phyloP scores from a whole-genome alignment of 2,888 invertebrate genomes.

The Loripinus fragilis region DNA sequence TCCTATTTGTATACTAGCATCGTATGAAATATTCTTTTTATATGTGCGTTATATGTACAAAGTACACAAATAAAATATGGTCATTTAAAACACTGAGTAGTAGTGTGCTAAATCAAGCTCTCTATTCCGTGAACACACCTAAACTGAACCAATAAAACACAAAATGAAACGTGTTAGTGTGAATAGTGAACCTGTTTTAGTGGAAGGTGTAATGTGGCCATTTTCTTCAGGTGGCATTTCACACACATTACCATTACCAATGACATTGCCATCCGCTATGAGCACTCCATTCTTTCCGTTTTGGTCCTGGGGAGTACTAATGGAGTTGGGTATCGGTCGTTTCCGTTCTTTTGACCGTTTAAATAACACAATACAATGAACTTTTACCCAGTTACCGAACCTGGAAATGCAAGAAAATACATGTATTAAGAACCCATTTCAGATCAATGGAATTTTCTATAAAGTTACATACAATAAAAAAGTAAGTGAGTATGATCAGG shows the following conservation, averaged over 20 bases:
- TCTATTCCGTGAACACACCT: too few species aligned
- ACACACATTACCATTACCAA: slow-evolving; percentile 68
- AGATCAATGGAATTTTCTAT: too few species aligned
- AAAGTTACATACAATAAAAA: too few species aligned
- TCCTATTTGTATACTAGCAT: too few species aligned
- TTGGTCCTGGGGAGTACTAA: slow-evolving; percentile 62
- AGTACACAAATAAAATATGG: too few species aligned
- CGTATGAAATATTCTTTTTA: too few species aligned
- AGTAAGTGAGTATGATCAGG: too few species aligned
- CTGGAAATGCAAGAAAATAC: slow-evolving; percentile 23
- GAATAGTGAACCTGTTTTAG: slow-evolving; percentile 60
- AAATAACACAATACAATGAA: slow-evolving; percentile 74
- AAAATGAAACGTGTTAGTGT: neutral
- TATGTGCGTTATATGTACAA: too few species aligned
- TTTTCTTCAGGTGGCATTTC: slow-evolving; percentile 53
- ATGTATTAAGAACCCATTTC: too few species aligned
- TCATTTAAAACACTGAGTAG: too few species aligned
- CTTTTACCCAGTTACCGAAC: slow-evolving; percentile 80
- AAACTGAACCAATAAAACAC: too few species aligned
- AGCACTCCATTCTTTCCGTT: slow-evolving; percentile 72
- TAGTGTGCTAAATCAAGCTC: too few species aligned
- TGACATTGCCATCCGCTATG: slow-evolving; percentile 67
- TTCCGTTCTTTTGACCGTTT: slow-evolving; percentile 68
- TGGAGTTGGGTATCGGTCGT: slow-evolving; percentile 60
- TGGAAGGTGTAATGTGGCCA: slow-evolving; percentile 59